Evolutionary conservation across 1,140 invertebrate genomes (phyloP).

Genomic region (Aphis craccivora): DNA sequence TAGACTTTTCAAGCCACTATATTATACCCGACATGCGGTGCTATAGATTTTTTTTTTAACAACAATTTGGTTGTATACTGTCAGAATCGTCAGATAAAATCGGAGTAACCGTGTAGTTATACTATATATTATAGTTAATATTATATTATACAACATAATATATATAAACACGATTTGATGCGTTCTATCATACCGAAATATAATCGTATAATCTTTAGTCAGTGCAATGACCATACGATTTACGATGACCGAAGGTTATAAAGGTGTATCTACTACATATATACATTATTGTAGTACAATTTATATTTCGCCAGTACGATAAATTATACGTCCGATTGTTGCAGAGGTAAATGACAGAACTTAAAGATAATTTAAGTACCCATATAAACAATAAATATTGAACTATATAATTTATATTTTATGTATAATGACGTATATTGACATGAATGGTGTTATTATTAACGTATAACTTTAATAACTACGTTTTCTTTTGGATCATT

Average conservation of each 20-base stretch:
- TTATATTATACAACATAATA: background rate
- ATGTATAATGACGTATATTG: too few relatives aligned
- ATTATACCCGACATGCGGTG: too few relatives aligned
- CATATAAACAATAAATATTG: background rate
- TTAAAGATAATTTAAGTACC: background rate
- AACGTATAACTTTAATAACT: background rate
- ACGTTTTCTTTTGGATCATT: background rate
- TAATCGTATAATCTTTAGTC: slow-evolving; percentile 31
- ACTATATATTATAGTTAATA: background rate
- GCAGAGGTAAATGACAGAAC: background rate
- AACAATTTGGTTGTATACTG: slow-evolving; percentile 37
- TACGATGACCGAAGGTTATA: background rate
- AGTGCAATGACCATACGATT: slow-evolving; percentile 27
- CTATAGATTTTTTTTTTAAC: background rate
- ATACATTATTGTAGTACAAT: background rate
- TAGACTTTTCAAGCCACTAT: background rate
- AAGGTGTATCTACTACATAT: background rate
- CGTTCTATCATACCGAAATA: slow-evolving; percentile 29
- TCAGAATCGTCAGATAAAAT: slow-evolving; percentile 32
- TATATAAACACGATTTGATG: background rate
- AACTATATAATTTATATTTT: background rate
- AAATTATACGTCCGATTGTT: background rate
- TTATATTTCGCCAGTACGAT: background rate
- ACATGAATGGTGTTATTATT: background rate
- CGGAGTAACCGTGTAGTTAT: background rate